A percentile compares a stretch with the other conserved stretches of the same genome.
phyloP scores from a whole-genome alignment of 2,113 vertebrate species.

The Mobula birostris region DNA sequence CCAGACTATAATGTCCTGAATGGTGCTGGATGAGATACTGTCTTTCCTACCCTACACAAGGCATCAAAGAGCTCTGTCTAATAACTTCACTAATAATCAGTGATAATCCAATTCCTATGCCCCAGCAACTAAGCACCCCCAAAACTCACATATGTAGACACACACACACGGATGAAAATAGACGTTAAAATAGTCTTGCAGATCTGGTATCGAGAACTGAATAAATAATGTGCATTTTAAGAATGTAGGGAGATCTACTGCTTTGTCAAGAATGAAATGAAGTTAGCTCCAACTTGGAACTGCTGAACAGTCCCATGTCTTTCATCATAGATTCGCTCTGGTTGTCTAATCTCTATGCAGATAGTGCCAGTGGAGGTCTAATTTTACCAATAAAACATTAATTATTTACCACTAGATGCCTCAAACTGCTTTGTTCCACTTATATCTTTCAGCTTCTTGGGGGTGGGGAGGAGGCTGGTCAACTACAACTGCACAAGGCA shows the following conservation, averaged over 20 bases:
- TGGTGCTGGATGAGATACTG: not conserved
- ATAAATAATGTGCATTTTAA: not conserved
- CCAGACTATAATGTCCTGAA: not conserved
- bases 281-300: not conserved
- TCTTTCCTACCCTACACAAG: not conserved
- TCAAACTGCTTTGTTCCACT: not conserved
- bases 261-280: not conserved
- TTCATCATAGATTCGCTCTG: not conserved
- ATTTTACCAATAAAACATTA: constrained; percentile 29
- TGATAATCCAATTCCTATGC: too few relatives aligned
- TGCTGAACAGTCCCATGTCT: not conserved
- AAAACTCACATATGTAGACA: too few relatives aligned
- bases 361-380: constrained; percentile 14
- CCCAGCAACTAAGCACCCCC: too few relatives aligned
- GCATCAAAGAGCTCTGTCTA: not conserved
- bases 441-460: not conserved
- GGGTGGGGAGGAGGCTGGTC: not conserved
- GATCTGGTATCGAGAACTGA: not conserved
- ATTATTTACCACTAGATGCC: not conserved
- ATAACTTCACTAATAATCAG: not conserved
- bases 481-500: not conserved
- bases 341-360: not conserved
- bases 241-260: not conserved
- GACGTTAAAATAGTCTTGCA: not conserved
- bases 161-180: not conserved